Evolutionary conservation across 1,140 invertebrate genomes (phyloP).

Genomic region (Catajapyx aquilonaris): DNA sequence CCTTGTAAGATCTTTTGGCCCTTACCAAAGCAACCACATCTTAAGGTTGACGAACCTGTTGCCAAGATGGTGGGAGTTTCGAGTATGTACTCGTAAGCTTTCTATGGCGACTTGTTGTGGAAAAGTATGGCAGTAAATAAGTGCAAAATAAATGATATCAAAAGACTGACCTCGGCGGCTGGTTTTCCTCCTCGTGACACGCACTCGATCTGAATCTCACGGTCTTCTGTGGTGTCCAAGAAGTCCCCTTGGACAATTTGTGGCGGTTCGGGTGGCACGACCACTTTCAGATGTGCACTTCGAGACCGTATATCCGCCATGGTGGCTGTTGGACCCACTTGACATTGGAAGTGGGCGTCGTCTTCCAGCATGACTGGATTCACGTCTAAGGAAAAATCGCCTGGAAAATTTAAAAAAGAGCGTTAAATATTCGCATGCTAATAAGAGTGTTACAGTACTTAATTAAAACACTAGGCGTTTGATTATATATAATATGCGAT

Average conservation of each 20-base stretch:
- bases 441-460: too few species aligned
- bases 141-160: background rate
- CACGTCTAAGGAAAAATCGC: constrained; percentile 70
- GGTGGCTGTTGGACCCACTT: constrained; percentile 47
- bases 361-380: constrained; percentile 71
- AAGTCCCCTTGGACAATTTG: constrained; percentile 61
- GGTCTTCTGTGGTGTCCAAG: constrained; percentile 65
- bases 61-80: too few species aligned
- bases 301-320: constrained; percentile 57
- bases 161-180: constrained; percentile 46
- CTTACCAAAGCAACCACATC: too few species aligned
- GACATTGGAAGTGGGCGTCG: constrained; percentile 77
- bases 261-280: constrained; percentile 72
- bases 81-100: too few species aligned
- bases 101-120: background rate
- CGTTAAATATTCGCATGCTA: background rate
- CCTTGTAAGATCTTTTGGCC: too few species aligned
- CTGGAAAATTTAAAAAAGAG: constrained; percentile 28
- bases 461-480: too few species aligned
- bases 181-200: constrained; percentile 75
- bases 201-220: constrained; percentile 72
- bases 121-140: background rate
- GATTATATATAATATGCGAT: too few species aligned
- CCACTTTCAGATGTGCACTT: constrained; percentile 60
- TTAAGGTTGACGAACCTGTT: too few species aligned